Percentiles rank a stretch among this genome's conserved stretches.
Evolutionary conservation across 1,140 invertebrate genomes (phyloP).

Genomic region (Triops cancriformis): DNA sequence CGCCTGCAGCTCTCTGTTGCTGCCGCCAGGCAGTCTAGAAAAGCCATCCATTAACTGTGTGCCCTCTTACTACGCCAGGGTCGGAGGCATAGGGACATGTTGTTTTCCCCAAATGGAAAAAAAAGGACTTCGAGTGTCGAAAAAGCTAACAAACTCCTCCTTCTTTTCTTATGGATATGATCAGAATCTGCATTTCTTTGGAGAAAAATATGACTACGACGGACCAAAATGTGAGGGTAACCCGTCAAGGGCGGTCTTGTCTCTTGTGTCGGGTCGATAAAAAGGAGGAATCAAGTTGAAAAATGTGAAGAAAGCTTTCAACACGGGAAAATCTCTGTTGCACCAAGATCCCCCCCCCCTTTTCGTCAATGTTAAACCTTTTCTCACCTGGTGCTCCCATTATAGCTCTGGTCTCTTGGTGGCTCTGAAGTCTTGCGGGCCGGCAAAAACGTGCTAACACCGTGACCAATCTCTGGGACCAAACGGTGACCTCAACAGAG

Average conservation of each 20-base stretch:
- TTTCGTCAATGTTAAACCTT: background rate
- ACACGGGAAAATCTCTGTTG: background rate
- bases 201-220: too few species aligned
- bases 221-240: too few species aligned
- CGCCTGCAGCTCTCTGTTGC: background rate
- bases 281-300: background rate
- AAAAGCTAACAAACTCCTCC: background rate
- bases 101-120: background rate
- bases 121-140: background rate
- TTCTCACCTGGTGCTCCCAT: slow-evolving; percentile 7
- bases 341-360: background rate
- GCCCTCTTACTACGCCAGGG: background rate
- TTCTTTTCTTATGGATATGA: background rate
- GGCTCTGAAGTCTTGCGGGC: background rate
- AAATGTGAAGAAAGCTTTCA: background rate
- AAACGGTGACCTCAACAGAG: slow-evolving; percentile 4
- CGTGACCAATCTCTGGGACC: slow-evolving; percentile 11
- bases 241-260: too few species aligned
- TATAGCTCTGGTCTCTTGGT: background rate
- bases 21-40: slow-evolving; percentile 12
- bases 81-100: background rate
- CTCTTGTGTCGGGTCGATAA: too few species aligned
- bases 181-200: too few species aligned
- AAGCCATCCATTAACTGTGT: background rate
- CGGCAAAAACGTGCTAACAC: slow-evolving; percentile 11